Base-by-base conservation (phyloP, 2,888 invertebrate genomes). In the Drosophila maculinotata region DNA sequence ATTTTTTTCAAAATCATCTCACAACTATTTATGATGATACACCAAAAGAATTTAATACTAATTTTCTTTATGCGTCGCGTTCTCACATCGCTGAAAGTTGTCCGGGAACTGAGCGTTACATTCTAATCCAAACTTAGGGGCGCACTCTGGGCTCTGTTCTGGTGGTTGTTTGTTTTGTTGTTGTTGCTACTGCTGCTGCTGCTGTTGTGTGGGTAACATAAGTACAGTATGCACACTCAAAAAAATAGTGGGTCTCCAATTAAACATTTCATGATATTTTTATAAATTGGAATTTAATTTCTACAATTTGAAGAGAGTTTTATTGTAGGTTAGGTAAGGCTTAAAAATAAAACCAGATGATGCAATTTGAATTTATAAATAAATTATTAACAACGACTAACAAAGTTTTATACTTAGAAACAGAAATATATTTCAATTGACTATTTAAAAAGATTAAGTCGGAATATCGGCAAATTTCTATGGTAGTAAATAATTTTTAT, bases 91-190 rank as follows among this genome's bases (percentile, higher is more conserved):
- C 57, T 67, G 82, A 85, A 76, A 78, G 89, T 81, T 77, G 72
- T 63, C 83, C 76, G 78, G 82, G 77, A 89, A 89, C 89, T 89
- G 80, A 81, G 42, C 72, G 65, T 45, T 75, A 62, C 64, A 57
- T 80, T 86, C 72, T 80, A 86, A 71, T 65, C 87, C 81, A 69
- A 86, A 80, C 52, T 67, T 75, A 48, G 63, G 71, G 70, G 58
- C 69, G 69, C 49, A 51, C 63, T 74, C 45, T 39, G 30, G 30
- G 42, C 54, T 48, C 63, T 28, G 54, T 30, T 38, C 44, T 51
- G 79, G 73, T 70, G 82, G 68, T 76, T 65, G 83, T 66, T 82
- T 54, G 49, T 39, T 41, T 69, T 44, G 57, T 56, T 58, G 23
- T 42, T 51, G 45, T 51, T 5, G 53, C n/a, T 41, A 44, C 44